A percentile compares a stretch with the other conserved stretches of the same genome.
Evolutionary conservation across 2,888 invertebrate genomes (phyloP).

Genomic region (Drosophila colorata): DNA sequence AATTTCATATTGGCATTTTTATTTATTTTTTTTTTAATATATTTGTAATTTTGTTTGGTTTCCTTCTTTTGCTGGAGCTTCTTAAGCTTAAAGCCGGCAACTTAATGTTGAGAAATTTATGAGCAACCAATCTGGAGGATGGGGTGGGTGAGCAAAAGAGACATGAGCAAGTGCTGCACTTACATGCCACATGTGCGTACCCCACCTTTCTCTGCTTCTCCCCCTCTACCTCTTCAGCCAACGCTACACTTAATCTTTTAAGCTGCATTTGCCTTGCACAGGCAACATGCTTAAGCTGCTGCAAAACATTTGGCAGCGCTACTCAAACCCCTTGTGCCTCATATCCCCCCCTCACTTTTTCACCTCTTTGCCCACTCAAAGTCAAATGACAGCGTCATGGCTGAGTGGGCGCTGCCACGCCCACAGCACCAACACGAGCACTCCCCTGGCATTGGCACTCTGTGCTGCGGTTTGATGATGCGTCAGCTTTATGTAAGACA

Average conservation of each 20-base stretch:
- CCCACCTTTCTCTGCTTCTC: neutral
- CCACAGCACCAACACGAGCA: slow-evolving; percentile 13
- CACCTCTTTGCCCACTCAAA: slow-evolving; percentile 55
- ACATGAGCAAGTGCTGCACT: slow-evolving; percentile 50
- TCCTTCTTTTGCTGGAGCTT: neutral
- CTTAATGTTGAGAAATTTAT: slow-evolving; percentile 69
- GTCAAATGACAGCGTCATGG: slow-evolving; percentile 69
- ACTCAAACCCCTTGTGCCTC: slow-evolving; percentile 9
- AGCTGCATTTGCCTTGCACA: slow-evolving; percentile 74
- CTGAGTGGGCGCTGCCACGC: slow-evolving; percentile 47
- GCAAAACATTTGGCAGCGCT: slow-evolving; percentile 67
- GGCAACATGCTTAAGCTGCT: slow-evolving; percentile 75
- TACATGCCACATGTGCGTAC: slow-evolving; percentile 49
- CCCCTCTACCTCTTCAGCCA: slow-evolving; percentile 2
- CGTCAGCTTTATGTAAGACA: slow-evolving; percentile 75
- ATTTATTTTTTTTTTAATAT: slow-evolving; percentile 2
- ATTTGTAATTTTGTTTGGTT: slow-evolving; percentile 1
- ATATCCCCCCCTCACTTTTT: neutral
- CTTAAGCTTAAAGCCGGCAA: slow-evolving; percentile 64
- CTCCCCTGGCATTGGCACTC: slow-evolving; percentile 41
- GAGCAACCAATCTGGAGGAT: slow-evolving; percentile 23
- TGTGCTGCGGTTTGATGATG: slow-evolving; percentile 62
- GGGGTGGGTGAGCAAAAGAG: neutral
- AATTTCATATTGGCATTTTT: slow-evolving; percentile 20
- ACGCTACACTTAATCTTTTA: slow-evolving; percentile 71